Percentiles rank a stretch among this genome's conserved stretches.
Evolutionary conservation across 2,113 vertebrate genomes (phyloP).

Genomic region (Lepus europaeus): DNA sequence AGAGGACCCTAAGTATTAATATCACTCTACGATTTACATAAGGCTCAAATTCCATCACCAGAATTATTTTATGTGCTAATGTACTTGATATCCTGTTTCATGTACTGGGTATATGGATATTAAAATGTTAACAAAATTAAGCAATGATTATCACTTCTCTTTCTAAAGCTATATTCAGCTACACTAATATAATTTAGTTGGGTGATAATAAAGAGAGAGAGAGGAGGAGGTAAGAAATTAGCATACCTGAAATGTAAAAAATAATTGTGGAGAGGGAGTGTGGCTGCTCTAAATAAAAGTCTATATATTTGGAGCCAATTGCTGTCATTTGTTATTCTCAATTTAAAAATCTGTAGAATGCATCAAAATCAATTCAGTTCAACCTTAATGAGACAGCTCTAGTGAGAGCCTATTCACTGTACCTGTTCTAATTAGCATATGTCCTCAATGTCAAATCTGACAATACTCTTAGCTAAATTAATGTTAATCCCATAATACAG

Average conservation of each 20-base stretch:
- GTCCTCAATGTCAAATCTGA: slow-evolving; percentile 72
- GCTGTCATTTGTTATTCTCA: slow-evolving; percentile 57
- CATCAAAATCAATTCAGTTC: slow-evolving; percentile 70
- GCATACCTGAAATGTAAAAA: slow-evolving; percentile 51
- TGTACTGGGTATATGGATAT: slow-evolving; percentile 14
- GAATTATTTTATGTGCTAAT: slow-evolving; percentile 56
- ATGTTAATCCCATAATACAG: slow-evolving; percentile 28
- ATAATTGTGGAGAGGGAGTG: neutral
- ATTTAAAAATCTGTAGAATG: slow-evolving; percentile 71
- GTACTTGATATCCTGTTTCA: neutral
- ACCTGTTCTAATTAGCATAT: slow-evolving; percentile 68
- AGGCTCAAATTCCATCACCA: slow-evolving; percentile 30
- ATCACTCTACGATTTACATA: neutral
- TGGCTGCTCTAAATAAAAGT: slow-evolving; percentile 45
- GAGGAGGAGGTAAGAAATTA: slow-evolving; percentile 53
- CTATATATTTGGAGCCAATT: slow-evolving; percentile 27
- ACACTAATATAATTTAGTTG: slow-evolving; percentile 48
- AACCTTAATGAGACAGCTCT: slow-evolving; percentile 64
- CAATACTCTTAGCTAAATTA: slow-evolving; percentile 69
- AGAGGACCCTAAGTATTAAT: slow-evolving; percentile 7
- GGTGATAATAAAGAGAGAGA: slow-evolving; percentile 53
- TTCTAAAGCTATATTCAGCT: slow-evolving; percentile 52
- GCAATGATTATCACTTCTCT: slow-evolving; percentile 34
- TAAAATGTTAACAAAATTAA: slow-evolving; percentile 72
- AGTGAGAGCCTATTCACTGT: slow-evolving; percentile 37